Percentiles rank a stretch among this genome's conserved stretches.
These are phyloP conservation scores for Cassiopea xamachana DNA, from an alignment of 30 jellyfish, hydroid and myxozoan species.

Conservation along the genomic window DNA sequence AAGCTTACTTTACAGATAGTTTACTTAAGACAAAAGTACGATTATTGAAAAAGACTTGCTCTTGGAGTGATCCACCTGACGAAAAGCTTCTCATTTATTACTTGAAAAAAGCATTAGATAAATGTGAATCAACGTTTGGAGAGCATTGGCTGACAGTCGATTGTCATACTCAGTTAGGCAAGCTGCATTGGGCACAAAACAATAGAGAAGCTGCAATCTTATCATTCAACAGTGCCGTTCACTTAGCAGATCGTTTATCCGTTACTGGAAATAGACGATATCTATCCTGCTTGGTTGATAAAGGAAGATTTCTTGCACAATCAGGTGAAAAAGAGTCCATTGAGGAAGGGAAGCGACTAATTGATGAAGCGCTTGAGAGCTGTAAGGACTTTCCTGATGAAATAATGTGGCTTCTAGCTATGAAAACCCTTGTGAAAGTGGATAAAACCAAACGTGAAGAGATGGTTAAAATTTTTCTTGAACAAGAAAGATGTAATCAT, in stretches of 20 bases:
- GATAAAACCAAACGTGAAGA: not conserved
- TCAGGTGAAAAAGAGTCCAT: not conserved
- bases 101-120: not conserved
- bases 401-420: not conserved
- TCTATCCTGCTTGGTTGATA: not conserved
- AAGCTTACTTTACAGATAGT: constrained; percentile 2
- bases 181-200: not conserved
- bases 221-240: not conserved
- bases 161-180: constrained; percentile 19
- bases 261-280: constrained; percentile 1
- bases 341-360: not conserved
- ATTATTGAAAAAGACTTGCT: not conserved
- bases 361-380: not conserved
- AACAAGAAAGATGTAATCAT: too few species aligned
- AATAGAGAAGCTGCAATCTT: not conserved
- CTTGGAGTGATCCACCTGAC: too few species aligned
- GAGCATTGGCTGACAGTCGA: constrained; percentile 19
- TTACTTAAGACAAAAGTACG: not conserved
- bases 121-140: not conserved
- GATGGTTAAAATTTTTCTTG: too few species aligned
- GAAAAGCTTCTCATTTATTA: not conserved
- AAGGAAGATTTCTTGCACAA: constrained; percentile 14
- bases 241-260: not conserved
- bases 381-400: not conserved
- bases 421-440: not conserved